Evolutionary conservation across 2,113 vertebrate genomes (phyloP), one percentile per base, ranked within the genome.

Genomic region (Cebidichthys violaceus): DNA sequence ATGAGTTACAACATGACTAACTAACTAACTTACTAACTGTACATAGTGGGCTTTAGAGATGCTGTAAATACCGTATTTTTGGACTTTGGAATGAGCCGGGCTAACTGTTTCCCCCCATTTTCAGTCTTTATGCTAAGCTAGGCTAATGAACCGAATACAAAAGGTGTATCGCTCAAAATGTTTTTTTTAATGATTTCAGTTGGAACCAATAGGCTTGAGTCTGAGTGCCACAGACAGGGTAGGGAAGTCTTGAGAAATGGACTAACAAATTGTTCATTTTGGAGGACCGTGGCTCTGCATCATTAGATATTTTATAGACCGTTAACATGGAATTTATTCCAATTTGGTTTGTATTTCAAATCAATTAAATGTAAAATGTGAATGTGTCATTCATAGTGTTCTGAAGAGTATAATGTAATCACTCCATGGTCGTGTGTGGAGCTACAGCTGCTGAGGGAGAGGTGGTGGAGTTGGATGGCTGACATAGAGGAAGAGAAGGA

Each of bases 381-480:
- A n/a, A 24, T n/a, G 20, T 24, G 31, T 37, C 13, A 9, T 2
- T 10, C 1, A 0, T n/a, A 33, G 17, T 2, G n/a, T 31, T 45
- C 41, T 6, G 18, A 31, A 39, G n/a, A 71, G 22, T 11, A 27
- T 71, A 27, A 71, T n/a, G 52, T 17, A 27, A 57, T 5, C 10
- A 14, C 15, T 65, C 35, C 6, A 7, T 65, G n/a, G 37, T 14
- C 22, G 11, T 50, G 18, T 29, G 61, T 24, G 60, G 14, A 33
- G 67, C 57, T 52, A 22, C 76, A 79, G 75, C 75, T 76, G 70
- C 50, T 41, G 50, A 39, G 66, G 17, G 70, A 59, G 65, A 54
- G 20, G 18, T 65, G 37, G 59, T 39, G 41, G 29, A 14, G 67
- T 9, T 54, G 43, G 57, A 66, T 47, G 61, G 73, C 35, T 67